Conservation (phyloP, 2,113 vertebrate genomes). For the Ranitomeya imitator region DNA sequence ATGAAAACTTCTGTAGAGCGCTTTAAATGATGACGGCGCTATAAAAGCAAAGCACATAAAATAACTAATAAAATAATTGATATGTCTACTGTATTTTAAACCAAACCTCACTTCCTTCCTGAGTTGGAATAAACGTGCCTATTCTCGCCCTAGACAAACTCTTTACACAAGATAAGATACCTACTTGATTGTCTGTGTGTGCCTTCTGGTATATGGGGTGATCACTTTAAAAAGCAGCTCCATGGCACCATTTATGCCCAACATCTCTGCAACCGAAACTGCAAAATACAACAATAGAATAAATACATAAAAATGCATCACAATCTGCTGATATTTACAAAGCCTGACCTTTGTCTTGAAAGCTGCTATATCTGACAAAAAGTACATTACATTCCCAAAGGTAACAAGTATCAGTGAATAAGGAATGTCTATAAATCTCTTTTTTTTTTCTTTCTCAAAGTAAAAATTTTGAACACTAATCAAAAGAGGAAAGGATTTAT, state of each 20-base stretch:
- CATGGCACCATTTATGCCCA: constrained; percentile 84
- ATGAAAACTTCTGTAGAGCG: too few relatives aligned
- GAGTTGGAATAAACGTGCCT: background rate
- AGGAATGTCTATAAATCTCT: constrained; percentile 21
- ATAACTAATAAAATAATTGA: too few relatives aligned
- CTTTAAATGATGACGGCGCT: too few relatives aligned
- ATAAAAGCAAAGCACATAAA: too few relatives aligned
- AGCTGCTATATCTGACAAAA: background rate
- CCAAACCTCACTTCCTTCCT: too few relatives aligned
- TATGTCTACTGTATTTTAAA: too few relatives aligned
- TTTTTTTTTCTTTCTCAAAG: constrained; percentile 16
- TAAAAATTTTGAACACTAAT: constrained; percentile 16
- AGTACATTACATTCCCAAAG: background rate
- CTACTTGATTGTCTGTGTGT: constrained; percentile 80
- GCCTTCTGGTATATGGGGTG: constrained; percentile 76
- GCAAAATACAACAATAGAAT: constrained; percentile 31
- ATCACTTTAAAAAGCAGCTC: constrained; percentile 84
- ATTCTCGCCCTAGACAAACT: background rate
- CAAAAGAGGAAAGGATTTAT: constrained; percentile 10
- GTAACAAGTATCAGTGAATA: constrained; percentile 16
- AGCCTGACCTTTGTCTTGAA: constrained; percentile 29
- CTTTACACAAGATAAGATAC: constrained; percentile 57
- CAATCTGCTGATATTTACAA: constrained; percentile 25
- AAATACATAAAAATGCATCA: constrained; percentile 26
- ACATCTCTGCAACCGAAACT: constrained; percentile 80